Conservation (phyloP, 1,140 invertebrate species). For the Dreissena rostriformis region DNA sequence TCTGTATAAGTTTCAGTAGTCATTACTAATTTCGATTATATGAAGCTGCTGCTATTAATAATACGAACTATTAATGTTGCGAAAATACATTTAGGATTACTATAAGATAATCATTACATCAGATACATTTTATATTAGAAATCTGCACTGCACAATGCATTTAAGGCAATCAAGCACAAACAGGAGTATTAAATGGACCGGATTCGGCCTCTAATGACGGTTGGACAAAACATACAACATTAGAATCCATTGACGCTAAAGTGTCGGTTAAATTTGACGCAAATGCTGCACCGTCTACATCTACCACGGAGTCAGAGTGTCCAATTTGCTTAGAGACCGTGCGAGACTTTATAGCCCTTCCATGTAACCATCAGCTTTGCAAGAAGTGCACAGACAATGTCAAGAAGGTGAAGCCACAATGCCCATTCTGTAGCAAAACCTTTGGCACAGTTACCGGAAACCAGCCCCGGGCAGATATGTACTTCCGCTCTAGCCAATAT, state of each 20-base stretch:
- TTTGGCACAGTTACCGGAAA: constrained; percentile 68
- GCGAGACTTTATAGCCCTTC: constrained; percentile 50
- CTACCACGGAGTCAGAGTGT: constrained; percentile 44
- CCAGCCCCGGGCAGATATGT: constrained; percentile 63
- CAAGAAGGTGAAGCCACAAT: constrained; percentile 54
- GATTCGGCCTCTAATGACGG: no score
- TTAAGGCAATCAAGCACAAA: neutral
- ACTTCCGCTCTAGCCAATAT: neutral
- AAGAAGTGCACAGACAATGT: constrained; percentile 58
- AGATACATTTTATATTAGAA: neutral
- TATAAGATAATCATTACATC: neutral
- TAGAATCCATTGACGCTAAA: neutral
- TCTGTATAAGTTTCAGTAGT: no score
- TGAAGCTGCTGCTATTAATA: neutral
- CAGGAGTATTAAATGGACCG: no score
- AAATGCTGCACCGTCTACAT: neutral
- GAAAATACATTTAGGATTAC: neutral
- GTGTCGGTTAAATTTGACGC: neutral
- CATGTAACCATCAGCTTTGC: constrained; percentile 66
- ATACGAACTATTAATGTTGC: neutral
- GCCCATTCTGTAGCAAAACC: constrained; percentile 68
- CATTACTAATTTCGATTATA: no score
- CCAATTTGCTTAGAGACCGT: constrained; percentile 63
- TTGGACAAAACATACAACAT: neutral
- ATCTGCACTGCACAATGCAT: neutral